Evolutionary conservation across 2,113 vertebrate species (phyloP).

Genomic region (Brachyhypopomus gauderio): DNA sequence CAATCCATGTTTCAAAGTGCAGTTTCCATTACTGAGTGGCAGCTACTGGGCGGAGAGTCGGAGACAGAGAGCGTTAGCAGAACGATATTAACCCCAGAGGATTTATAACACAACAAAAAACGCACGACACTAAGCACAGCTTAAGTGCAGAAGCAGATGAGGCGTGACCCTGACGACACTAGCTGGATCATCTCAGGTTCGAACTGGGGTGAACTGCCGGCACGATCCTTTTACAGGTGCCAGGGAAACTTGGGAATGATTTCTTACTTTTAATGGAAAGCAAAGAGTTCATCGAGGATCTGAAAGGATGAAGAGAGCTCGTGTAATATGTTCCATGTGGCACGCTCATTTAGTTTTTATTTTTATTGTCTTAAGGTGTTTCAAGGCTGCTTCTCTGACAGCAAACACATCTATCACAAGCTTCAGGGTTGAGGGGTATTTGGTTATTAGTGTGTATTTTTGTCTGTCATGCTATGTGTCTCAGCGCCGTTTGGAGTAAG

Average conservation of each 20-base stretch:
- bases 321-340: neutral
- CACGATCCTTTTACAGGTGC: neutral
- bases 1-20: neutral
- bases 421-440: conserved; percentile 11
- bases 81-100: conserved; percentile 23
- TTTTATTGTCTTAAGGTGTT: conserved; percentile 2
- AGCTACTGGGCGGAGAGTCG: neutral
- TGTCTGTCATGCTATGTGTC: conserved; percentile 1
- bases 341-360: neutral
- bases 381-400: conserved; percentile 20
- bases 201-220: too few relatives aligned
- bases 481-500: neutral
- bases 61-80: neutral
- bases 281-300: neutral
- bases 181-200: too few relatives aligned
- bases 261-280: neutral
- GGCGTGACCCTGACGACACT: neutral
- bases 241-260: neutral
- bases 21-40: conserved; percentile 17
- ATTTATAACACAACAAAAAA: conserved; percentile 8
- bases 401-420: conserved; percentile 16
- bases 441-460: conserved; percentile 26
- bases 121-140: conserved; percentile 6
- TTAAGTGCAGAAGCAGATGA: neutral
- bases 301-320: neutral